phyloP scores from a whole-genome alignment of 2,797 vertebrate species.

The Melanotaenia boesemani region DNA sequence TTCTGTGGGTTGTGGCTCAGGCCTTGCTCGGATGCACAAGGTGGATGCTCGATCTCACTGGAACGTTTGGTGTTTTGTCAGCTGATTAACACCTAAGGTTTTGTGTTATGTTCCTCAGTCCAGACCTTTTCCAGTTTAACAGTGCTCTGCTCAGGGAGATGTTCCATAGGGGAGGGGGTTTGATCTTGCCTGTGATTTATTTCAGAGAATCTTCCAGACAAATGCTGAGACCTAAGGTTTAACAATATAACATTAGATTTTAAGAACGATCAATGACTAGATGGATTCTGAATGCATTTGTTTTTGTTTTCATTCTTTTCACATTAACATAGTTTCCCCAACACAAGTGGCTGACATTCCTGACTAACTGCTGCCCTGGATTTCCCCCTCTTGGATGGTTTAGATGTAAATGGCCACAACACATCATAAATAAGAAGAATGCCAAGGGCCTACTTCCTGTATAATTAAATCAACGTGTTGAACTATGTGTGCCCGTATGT shows the following conservation, averaged over 20 bases:
- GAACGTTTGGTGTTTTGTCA: too few species aligned
- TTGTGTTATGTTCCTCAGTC: too few species aligned
- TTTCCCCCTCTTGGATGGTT: constrained; percentile 69
- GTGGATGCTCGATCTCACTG: too few species aligned
- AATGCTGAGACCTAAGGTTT: too few species aligned
- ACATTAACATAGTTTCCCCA: too few species aligned
- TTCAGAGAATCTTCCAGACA: not conserved
- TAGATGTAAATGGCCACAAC: constrained; percentile 69
- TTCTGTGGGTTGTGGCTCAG: too few species aligned
- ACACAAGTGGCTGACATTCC: constrained; percentile 18
- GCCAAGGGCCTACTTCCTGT: constrained; percentile 78
- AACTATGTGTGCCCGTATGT: constrained; percentile 55
- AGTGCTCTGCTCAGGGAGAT: too few species aligned
- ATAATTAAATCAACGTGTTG: constrained; percentile 80
- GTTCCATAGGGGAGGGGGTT: too few species aligned
- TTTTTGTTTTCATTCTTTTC: too few species aligned
- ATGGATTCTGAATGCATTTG: constrained; percentile 4
- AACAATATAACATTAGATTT: not conserved
- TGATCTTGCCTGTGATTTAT: not conserved
- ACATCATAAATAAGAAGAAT: constrained; percentile 83
- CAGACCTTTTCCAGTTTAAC: too few species aligned
- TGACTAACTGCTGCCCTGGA: constrained; percentile 70
- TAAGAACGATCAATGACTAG: constrained; percentile 4
- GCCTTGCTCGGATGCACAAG: too few species aligned
- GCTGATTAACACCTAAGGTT: too few species aligned